These are phyloP conservation scores for Phthorimaea operculella DNA, from an alignment of 1,140 invertebrate genomes.

Conservation along the genomic window DNA sequence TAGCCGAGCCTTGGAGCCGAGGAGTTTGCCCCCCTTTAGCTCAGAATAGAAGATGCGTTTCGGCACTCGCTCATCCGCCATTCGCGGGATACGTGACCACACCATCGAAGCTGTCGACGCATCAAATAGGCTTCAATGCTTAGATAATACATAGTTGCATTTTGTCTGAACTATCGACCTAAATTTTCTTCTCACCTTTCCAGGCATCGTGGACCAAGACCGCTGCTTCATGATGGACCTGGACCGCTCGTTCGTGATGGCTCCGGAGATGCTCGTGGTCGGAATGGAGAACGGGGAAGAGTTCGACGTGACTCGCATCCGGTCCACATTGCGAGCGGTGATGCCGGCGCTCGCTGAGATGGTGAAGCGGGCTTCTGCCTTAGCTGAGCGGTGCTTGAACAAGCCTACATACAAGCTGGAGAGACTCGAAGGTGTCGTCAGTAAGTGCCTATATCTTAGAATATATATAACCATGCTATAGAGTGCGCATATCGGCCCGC, in stretches of 20 bases:
- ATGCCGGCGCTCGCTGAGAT: conserved; percentile 77
- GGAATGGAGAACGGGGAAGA: conserved; percentile 79
- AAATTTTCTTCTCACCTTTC: too few relatives aligned
- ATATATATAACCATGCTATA: too few relatives aligned
- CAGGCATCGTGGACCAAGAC: conserved; percentile 82
- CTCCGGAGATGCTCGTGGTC: conserved; percentile 81
- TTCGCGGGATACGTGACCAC: too few relatives aligned
- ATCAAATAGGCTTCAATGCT: too few relatives aligned
- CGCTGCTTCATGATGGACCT: conserved; percentile 92
- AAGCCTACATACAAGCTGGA: conserved; percentile 81
- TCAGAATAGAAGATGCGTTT: too few relatives aligned
- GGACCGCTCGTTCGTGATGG: conserved; percentile 79
- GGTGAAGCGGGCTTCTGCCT: conserved; percentile 74
- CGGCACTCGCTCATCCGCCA: too few relatives aligned
- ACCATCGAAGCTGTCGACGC: too few relatives aligned
- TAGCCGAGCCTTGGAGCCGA: too few relatives aligned
- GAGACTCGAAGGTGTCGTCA: conserved; percentile 18
- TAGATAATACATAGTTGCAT: too few relatives aligned
- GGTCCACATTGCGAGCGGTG: conserved; percentile 82
- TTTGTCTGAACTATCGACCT: too few relatives aligned
- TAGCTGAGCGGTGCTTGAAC: conserved; percentile 76
- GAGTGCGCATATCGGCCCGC: too few relatives aligned
- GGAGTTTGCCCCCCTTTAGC: too few relatives aligned
- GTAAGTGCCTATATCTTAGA: not conserved
- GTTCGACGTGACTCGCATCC: conserved; percentile 83